phyloP scores from a whole-genome alignment of 2,888 invertebrate species.

The Sturmia bella region DNA sequence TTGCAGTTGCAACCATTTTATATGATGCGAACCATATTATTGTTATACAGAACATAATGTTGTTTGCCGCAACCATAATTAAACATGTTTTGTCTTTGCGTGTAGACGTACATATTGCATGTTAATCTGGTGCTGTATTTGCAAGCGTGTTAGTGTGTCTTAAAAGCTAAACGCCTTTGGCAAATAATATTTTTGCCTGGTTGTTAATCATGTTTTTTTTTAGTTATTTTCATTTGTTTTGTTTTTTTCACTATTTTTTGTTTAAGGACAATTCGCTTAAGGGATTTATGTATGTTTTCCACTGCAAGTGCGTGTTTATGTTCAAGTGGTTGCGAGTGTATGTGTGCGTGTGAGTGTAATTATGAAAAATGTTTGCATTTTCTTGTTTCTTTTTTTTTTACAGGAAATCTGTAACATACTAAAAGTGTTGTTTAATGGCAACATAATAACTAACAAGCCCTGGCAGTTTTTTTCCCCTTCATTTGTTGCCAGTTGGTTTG shows the following conservation, averaged over 20 bases:
- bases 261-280: slow-evolving; percentile 58
- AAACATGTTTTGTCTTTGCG: too few relatives aligned
- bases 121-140: too few relatives aligned
- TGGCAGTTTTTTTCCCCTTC: background rate
- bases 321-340: background rate
- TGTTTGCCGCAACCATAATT: too few relatives aligned
- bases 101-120: background rate
- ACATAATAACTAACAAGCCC: slow-evolving; percentile 55
- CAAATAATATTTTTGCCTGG: slow-evolving; percentile 14
- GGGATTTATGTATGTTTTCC: slow-evolving; percentile 14
- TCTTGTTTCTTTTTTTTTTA: too few relatives aligned
- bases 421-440: slow-evolving; percentile 24
- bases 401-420: slow-evolving; percentile 22
- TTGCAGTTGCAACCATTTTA: too few relatives aligned
- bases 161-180: slow-evolving; percentile 39
- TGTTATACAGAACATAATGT: too few relatives aligned
- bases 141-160: background rate
- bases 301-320: background rate
- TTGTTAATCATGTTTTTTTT: slow-evolving; percentile 10
- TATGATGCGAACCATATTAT: too few relatives aligned
- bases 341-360: background rate
- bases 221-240: slow-evolving; percentile 18
- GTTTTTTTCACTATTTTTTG: slow-evolving; percentile 28
- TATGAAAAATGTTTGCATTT: background rate
- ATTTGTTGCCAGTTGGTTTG: slow-evolving; percentile 5